Evolutionary conservation across 2,888 invertebrate genomes (phyloP).

Genomic region (Taphrorychus bicolor): DNA sequence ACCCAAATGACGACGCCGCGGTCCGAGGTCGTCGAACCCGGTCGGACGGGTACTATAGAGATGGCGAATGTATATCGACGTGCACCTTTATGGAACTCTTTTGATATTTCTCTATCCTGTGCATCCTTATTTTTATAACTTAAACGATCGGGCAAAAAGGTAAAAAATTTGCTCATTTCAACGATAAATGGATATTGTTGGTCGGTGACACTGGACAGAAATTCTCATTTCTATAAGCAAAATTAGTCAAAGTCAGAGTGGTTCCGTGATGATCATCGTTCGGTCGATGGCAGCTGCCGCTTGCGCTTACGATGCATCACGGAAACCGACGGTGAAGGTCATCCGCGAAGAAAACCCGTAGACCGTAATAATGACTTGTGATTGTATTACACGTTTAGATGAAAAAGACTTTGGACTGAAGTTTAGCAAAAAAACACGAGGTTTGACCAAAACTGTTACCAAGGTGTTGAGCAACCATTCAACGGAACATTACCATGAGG

Average conservation of each 20-base stretch:
- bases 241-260: constrained; percentile 28
- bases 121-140: no score
- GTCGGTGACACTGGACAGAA: neutral
- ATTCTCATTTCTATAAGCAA: neutral
- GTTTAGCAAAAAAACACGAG: neutral
- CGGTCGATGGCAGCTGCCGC: constrained; percentile 25
- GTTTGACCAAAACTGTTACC: neutral
- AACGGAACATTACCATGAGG: no score
- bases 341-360: constrained; percentile 12
- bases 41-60: constrained; percentile 7
- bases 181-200: neutral
- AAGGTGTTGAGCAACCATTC: no score
- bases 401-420: neutral
- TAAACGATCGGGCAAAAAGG: no score
- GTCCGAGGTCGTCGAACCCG: constrained; percentile 26
- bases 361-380: constrained; percentile 4
- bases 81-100: neutral
- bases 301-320: constrained; percentile 17
- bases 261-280: constrained; percentile 26
- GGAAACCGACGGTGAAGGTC: constrained; percentile 24
- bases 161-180: no score
- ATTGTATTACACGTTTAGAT: neutral
- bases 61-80: neutral
- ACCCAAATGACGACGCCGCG: constrained; percentile 20
- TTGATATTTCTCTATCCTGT: neutral